Conservation (phyloP, 2,888 invertebrate species). For the Rutpela maculata region DNA sequence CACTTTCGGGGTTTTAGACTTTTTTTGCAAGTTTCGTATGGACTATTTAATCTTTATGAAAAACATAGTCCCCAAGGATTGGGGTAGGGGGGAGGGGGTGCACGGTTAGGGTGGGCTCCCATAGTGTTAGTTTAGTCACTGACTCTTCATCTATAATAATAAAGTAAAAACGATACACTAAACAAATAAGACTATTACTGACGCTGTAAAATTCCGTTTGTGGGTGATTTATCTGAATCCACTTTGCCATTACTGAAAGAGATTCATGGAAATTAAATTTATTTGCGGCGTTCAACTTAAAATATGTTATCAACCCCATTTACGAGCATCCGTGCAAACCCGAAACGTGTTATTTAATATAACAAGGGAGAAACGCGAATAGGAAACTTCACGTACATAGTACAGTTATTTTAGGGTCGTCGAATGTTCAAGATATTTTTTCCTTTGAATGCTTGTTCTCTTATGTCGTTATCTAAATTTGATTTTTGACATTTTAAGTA, state of each 20-base stretch:
- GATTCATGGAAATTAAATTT: conserved; percentile 15
- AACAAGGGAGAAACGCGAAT: conserved; percentile 14
- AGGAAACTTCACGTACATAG: conserved; percentile 18
- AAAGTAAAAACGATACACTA: neutral
- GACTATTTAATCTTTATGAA: no score
- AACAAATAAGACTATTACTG: neutral
- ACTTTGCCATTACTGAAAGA: conserved; percentile 4
- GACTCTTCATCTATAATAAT: no score
- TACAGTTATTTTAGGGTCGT: neutral
- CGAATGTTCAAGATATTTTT: neutral
- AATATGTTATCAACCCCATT: conserved; percentile 31
- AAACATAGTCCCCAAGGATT: no score
- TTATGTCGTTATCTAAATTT: no score
- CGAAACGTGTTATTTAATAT: conserved; percentile 22
- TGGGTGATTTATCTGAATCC: neutral
- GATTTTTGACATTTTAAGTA: no score
- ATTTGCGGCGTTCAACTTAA: conserved; percentile 23
- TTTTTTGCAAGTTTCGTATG: no score
- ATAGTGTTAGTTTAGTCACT: no score
- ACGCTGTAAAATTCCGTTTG: neutral
- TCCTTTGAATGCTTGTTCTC: neutral
- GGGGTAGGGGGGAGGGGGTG: no score
- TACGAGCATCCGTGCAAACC: conserved; percentile 19
- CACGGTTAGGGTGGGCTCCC: no score
- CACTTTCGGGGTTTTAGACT: no score